Base-by-base conservation (phyloP, 2,797 vertebrate species). In the Alauda arvensis region DNA sequence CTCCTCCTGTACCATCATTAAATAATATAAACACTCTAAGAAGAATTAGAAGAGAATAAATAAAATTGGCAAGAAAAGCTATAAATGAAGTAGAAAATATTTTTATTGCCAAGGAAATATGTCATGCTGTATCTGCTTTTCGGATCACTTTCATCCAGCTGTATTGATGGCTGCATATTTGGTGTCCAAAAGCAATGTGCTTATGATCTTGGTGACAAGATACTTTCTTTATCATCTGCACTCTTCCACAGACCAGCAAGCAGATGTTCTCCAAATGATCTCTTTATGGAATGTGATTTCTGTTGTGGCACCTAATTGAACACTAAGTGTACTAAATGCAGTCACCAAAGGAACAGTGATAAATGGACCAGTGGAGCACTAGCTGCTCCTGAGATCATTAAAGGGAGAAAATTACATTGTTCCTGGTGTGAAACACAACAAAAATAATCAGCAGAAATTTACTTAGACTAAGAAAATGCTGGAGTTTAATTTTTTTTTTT, bases 191-290 rank as follows among this genome's bases (percentile, higher is more conserved):
- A 37, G 37, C 34, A 19, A 29, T 81, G 23, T 71, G 28, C 42
- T 79, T 40, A 14, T 52, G 33, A 20, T 71, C 18, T 12, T 28
- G 19, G 49, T 60, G 31, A 46, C 55, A 34, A 19, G 18, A 59
- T 67, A 12, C 19, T 48, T 69, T 28, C n/a, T 52, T 69, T 46
- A 33, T 24, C 13, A 24, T 51, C 42, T 87, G 10, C 13, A 40
- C 1, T 65, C 9, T 52, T 55, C 31, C 34, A 4, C 6, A 45
- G 39, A 45, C 23, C n/a, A 67, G 19, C 0, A 0, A 67, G 40
- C 33, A 70, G 33, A 33, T 80, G 4, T 86, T 83, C 31, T 75
- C 28, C 17, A 59, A 60, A 33, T n/a, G 5, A 34, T 51, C 17
- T 59, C 31, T 42, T 81, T 55, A 29, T 26, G 56, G 42, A 85